Evolutionary conservation across 2,888 invertebrate species (phyloP).

Genomic region (Slavum lentiscoides): DNA sequence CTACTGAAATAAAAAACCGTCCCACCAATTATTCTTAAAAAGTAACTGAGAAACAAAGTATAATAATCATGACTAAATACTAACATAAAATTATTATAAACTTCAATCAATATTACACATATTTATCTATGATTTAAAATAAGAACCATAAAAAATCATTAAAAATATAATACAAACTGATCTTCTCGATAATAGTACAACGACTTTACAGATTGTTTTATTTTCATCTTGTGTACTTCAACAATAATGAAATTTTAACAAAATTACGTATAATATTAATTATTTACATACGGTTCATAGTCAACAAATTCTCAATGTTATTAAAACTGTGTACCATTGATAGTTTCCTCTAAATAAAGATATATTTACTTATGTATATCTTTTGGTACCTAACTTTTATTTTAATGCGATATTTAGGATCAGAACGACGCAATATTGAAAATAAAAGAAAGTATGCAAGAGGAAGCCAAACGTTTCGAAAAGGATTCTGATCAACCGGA

Average conservation of each 20-base stretch:
- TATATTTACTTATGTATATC: slow-evolving; percentile 8
- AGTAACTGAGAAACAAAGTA: too few species aligned
- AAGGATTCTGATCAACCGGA: slow-evolving; percentile 96
- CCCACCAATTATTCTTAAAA: too few species aligned
- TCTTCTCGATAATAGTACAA: background rate
- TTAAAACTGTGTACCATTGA: background rate
- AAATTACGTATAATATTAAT: background rate
- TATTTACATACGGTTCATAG: too few species aligned
- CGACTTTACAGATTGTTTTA: background rate
- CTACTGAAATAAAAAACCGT: too few species aligned
- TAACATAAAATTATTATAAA: too few species aligned
- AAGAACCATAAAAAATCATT: background rate
- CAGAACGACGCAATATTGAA: slow-evolving; percentile 99
- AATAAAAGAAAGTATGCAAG: slow-evolving; percentile 99
- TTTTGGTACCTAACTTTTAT: slow-evolving; percentile 36
- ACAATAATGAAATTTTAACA: background rate
- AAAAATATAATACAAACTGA: too few species aligned
- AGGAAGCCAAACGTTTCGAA: slow-evolving; percentile 98
- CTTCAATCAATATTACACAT: too few species aligned
- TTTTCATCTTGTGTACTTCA: background rate
- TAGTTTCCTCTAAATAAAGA: background rate
- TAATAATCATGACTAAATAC: too few species aligned
- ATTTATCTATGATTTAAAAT: too few species aligned
- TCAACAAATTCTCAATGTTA: background rate
- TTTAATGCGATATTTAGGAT: slow-evolving; percentile 66